Percentiles rank a stretch among this genome's conserved stretches.
phyloP scores from a whole-genome alignment of 2,888 invertebrate genomes.

The Zygaena filipendulae region DNA sequence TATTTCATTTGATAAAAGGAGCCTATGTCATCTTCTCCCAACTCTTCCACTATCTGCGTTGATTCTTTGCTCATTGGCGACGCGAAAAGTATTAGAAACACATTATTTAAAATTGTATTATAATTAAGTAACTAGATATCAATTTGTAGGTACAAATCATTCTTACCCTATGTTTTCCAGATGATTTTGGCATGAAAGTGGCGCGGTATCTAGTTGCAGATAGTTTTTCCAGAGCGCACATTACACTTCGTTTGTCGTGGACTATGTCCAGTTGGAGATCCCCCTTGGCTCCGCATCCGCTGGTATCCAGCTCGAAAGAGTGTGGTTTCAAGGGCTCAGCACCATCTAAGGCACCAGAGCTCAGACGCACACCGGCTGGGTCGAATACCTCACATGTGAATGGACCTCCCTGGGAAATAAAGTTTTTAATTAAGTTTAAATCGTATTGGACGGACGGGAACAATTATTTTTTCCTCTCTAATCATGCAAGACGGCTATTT shows the following conservation, averaged over 20 bases:
- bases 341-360: slow-evolving; percentile 76
- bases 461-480: no score
- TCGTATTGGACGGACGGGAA: no score
- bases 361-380: slow-evolving; percentile 87
- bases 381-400: slow-evolving; percentile 97
- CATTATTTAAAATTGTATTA: no score
- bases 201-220: slow-evolving; percentile 80
- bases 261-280: slow-evolving; percentile 91
- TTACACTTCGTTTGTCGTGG: slow-evolving; percentile 86
- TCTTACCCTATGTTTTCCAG: slow-evolving; percentile 80
- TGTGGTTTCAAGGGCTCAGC: slow-evolving; percentile 88
- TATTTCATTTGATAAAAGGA: no score
- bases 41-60: no score
- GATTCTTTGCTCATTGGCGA: no score
- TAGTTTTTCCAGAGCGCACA: slow-evolving; percentile 83
- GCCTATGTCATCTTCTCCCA: no score
- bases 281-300: slow-evolving; percentile 78
- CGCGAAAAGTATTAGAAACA: no score
- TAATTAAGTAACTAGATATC: no score
- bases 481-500: no score
- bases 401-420: slow-evolving; percentile 82
- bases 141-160: no score
- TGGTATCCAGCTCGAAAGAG: slow-evolving; percentile 78
- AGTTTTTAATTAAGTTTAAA: no score
- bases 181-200: slow-evolving; percentile 82